Evolutionary conservation across 2,888 invertebrate species (phyloP), one percentile per base, ranked within the genome.

Genomic region (Sphaeridia pumilis): DNA sequence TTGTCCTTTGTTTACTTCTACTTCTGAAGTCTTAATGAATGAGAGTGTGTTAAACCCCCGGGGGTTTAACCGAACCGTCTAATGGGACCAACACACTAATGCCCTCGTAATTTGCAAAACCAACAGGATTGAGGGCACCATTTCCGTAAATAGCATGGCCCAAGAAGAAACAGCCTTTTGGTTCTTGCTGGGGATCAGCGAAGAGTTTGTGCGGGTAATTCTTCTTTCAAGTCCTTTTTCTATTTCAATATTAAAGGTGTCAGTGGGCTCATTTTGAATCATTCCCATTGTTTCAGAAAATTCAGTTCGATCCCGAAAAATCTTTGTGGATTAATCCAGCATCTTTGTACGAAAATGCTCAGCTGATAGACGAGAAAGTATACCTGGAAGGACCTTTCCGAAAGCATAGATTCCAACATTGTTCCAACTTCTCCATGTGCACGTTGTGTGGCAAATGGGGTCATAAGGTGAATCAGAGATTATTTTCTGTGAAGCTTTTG

Each of bases 281-380:
- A n/a, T 12, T 5, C 21, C 14, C 22, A 24, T 35, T 47, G 5
- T 25, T 47, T 5, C 14, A 50, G 49, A 50, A 50, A 50, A 50
- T 50, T 24, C 49, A 43, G 24, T 50, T 50, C 25, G 26, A 50
- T 31, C 49, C 49, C 2, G 20, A 31, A 20, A 22, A 20, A n/a
- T 38, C 36, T 20, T 21, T 50, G 28, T 50, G 49, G 49, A 50
- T 50, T 24, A 44, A 50, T 3, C 49, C 49, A 12, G 49, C 42
- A 17, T 31, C 12, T 17, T 20, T 50, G 31, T 25, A 43, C 20
- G 21, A 28, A 14, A 22, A 31, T 4, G 14, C 44, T 21, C 24
- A 5, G n/a, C 12, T 31, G 24, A 50, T 50, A 4, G 49, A 50
- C 31, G 24, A 28, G 4, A 28, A 42, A 2, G 43, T 22, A 34